Evolutionary conservation across 2,113 vertebrate species (phyloP).

Genomic region (Cochlearius cochlearius): DNA sequence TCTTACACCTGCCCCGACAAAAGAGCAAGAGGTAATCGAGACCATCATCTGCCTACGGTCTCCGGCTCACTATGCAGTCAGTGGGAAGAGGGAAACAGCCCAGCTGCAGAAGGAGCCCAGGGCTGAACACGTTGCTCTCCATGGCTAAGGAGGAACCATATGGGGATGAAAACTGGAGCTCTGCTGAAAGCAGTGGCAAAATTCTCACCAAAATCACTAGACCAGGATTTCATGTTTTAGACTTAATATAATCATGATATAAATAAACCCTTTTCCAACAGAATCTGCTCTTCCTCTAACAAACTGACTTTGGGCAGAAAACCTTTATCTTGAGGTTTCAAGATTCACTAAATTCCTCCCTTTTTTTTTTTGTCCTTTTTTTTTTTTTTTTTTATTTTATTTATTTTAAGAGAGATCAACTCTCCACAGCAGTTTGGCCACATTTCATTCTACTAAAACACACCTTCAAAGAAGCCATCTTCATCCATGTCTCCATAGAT

Average conservation of each 20-base stretch:
- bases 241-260: not conserved
- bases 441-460: not conserved
- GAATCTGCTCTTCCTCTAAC: not conserved
- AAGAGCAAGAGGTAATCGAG: not conserved
- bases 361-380: not conserved
- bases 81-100: not conserved
- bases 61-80: not conserved
- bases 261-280: not conserved
- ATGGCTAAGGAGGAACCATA: not conserved
- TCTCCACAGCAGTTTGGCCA: not conserved
- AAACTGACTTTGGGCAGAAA: not conserved
- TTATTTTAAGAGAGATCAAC: not conserved
- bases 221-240: not conserved
- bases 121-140: not conserved
- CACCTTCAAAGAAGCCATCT: conserved; percentile 98
- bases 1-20: not conserved
- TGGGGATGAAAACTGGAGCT: not conserved
- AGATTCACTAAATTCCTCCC: not conserved
- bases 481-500: conserved; percentile 97
- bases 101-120: not conserved
- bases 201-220: not conserved
- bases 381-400: too few species aligned
- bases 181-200: not conserved
- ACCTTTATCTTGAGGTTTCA: not conserved
- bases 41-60: not conserved